Percentiles rank a stretch among this genome's conserved stretches.
phyloP scores from a whole-genome alignment of 2,888 invertebrate genomes.

The Caenorhabditis afra region DNA sequence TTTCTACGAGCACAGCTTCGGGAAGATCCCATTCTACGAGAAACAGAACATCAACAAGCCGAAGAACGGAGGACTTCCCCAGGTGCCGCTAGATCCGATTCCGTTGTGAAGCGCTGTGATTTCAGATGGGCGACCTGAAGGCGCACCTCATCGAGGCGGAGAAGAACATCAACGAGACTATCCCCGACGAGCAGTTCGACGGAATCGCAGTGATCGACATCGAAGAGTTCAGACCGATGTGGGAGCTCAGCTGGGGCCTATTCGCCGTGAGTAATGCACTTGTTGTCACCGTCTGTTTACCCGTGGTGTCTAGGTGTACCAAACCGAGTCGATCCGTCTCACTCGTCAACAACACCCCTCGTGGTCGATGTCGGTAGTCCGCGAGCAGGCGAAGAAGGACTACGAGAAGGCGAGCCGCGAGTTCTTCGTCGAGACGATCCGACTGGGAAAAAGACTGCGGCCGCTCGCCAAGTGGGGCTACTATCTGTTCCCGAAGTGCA shows the following conservation, averaged over 20 bases:
- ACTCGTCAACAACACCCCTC: constrained; percentile 43
- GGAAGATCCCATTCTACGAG: constrained; percentile 63
- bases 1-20: constrained; percentile 65
- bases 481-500: constrained; percentile 70
- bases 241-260: constrained; percentile 65
- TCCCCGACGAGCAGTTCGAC: constrained; percentile 62
- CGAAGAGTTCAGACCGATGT: constrained; percentile 68
- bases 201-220: constrained; percentile 69
- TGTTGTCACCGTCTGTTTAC: constrained; percentile 3
- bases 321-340: constrained; percentile 47
- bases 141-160: constrained; percentile 43
- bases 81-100: constrained; percentile 34
- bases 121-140: constrained; percentile 39
- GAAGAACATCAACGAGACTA: constrained; percentile 49
- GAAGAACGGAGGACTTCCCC: constrained; percentile 69
- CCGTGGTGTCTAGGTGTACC: constrained; percentile 46
- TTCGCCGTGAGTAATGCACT: constrained; percentile 19
- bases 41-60: constrained; percentile 36
- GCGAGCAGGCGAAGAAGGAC: constrained; percentile 38
- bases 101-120: not conserved
- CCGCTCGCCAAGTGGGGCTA: constrained; percentile 70
- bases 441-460: constrained; percentile 59
- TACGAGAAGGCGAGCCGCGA: constrained; percentile 44
- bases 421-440: constrained; percentile 60
- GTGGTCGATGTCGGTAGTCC: constrained; percentile 29